Base-by-base conservation (phyloP, 2,888 invertebrate species). In the Oscheius myriophilus region DNA sequence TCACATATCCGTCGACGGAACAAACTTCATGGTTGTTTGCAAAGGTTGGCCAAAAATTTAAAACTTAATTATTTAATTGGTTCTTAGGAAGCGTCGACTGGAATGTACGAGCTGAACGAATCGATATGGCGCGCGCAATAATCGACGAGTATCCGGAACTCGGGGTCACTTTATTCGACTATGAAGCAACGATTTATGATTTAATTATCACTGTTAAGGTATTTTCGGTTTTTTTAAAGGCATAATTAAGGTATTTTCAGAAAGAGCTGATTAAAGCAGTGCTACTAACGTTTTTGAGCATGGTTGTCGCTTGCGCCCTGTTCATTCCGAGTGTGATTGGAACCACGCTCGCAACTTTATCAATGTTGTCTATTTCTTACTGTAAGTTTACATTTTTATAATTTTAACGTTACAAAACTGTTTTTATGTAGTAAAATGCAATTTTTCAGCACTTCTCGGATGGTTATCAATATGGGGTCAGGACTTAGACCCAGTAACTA, bases 121-220 rank as follows among this genome's bases (percentile, higher is more conserved):
- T 84, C 14, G 81, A 82, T 21, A 61, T 75, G 18, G 58, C 81
- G 1, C 69, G 84, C 7, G 45, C 71, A 7, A 67, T 84, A 25
- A 72, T 82, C 11, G 82, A 79, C 51, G 70, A 69, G 41, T 82
- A 79, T 63, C 75, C 82, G 12, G 68, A 79, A 52, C 82, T 78
- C 61, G 73, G 81, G 25, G 76, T 73, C 7, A 73, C 79, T 11
- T 71, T 85, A 2, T 84, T 82, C 69, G 84, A 84, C 66, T 84
- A 85, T 57, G 84, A 84, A 69, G 71, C 82, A n/a, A 84, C 84
- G 16, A 82, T 84, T 59, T 84, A 81, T 54, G 84, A 84, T 55
- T 67, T 84, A 42, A 85, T 84, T 43, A 79, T 82, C 26, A 77
- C 79, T n/a, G 83, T 83, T 33, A 79, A 80, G 71, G 83, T 79